These are phyloP conservation scores for Agrotis puta DNA, from an alignment of 2,888 invertebrate species.

Conservation along the genomic window DNA sequence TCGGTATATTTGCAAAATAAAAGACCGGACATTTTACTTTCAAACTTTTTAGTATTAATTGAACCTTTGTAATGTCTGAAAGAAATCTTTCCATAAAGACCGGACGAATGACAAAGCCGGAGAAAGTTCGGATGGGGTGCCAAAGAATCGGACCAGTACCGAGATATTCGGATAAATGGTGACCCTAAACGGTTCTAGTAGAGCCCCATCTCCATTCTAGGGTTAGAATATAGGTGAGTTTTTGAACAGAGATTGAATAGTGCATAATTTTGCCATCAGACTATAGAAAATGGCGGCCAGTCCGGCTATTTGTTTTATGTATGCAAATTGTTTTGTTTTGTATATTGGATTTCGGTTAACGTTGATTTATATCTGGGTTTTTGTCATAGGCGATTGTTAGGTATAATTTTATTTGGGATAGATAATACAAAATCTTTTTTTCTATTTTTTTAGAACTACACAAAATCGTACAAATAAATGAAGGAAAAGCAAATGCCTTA, in stretches of 20 bases:
- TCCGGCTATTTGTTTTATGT: constrained; percentile 19
- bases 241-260: constrained; percentile 49
- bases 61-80: background rate
- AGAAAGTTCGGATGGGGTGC: background rate
- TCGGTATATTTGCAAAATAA: too few relatives aligned
- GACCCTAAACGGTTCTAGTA: constrained; percentile 60
- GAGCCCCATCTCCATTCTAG: constrained; percentile 68
- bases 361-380: background rate
- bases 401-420: background rate
- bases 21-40: too few relatives aligned
- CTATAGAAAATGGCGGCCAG: constrained; percentile 7
- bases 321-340: constrained; percentile 18
- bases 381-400: background rate
- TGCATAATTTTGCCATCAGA: constrained; percentile 54
- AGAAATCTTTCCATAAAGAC: background rate
- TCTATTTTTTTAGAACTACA: background rate
- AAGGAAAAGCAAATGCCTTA: background rate
- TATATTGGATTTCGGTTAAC: background rate
- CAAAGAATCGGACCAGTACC: background rate
- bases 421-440: background rate
- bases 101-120: too few relatives aligned
- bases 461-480: background rate
- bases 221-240: constrained; percentile 65
- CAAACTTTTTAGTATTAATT: background rate
- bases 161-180: background rate